Percentiles rank a stretch among this genome's conserved stretches.
These are phyloP conservation scores for Gymnopithys bicolor DNA, from an alignment of 2,797 vertebrate genomes.

Conservation along the genomic window DNA sequence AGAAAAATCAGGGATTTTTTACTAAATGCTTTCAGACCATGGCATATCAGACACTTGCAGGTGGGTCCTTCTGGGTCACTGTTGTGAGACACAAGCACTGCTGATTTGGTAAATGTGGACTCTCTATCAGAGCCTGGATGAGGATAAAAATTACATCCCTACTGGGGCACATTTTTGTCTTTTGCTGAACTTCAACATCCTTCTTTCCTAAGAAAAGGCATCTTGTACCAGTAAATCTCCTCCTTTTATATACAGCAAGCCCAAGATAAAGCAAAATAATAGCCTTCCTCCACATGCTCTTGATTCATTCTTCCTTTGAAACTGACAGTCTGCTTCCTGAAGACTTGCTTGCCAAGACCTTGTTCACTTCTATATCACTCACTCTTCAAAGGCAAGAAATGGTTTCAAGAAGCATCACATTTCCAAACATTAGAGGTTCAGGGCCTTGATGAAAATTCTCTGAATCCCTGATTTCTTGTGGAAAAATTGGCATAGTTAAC, in stretches of 20 bases:
- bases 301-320: constrained; percentile 37
- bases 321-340: constrained; percentile 21
- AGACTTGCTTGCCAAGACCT: constrained; percentile 22
- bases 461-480: background rate
- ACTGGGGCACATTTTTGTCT: background rate
- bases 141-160: constrained; percentile 19
- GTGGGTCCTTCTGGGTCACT: background rate
- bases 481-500: background rate
- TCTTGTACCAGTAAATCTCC: background rate
- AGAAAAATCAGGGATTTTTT: background rate
- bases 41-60: background rate
- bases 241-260: constrained; percentile 3
- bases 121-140: background rate
- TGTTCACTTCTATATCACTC: background rate
- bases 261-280: constrained; percentile 49
- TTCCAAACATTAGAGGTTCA: constrained; percentile 21
- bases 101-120: background rate
- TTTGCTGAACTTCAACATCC: constrained; percentile 40
- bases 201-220: constrained; percentile 16
- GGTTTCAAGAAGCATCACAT: background rate
- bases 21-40: background rate
- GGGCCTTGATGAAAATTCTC: background rate
- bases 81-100: background rate
- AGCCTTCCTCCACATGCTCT: background rate
- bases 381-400: background rate